Evolutionary conservation across 2,113 vertebrate species (phyloP).

Genomic region (Menura novaehollandiae): DNA sequence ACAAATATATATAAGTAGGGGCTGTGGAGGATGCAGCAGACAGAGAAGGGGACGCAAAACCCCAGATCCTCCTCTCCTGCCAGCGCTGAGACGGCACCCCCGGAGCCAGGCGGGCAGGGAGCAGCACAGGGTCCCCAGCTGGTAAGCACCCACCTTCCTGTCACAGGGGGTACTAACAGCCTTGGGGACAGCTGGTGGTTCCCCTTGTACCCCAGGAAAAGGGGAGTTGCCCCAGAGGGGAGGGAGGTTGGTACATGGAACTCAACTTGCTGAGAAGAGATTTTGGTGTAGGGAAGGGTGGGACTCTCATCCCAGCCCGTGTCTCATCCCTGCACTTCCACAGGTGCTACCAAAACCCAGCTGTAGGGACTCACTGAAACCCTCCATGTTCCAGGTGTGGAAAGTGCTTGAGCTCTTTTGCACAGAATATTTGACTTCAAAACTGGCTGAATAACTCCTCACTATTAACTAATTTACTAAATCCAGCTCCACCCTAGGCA

Average conservation of each 20-base stretch:
- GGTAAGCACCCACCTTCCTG: slow-evolving; percentile 26
- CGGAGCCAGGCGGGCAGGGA: neutral
- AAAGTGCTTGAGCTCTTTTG: neutral
- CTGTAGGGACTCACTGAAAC: neutral
- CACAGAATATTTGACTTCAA: neutral
- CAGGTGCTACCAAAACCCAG: neutral
- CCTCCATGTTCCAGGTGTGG: rapidly evolving
- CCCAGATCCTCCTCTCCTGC: neutral
- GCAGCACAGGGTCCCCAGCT: rapidly evolving
- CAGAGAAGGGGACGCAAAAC: neutral
- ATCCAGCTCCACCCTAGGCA: neutral
- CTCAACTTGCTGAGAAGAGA: neutral
- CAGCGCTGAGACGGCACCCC: neutral
- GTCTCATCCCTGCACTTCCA: neutral
- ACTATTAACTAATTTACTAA: neutral
- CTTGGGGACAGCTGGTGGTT: neutral
- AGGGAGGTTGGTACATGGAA: neutral
- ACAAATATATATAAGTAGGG: slow-evolving; percentile 46
- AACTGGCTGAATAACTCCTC: neutral
- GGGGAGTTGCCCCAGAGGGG: too few relatives aligned
- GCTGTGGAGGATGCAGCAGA: neutral
- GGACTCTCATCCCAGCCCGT: neutral
- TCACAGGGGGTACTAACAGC: neutral
- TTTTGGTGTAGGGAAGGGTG: neutral
- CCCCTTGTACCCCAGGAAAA: rapidly evolving